Evolutionary conservation across 2,113 vertebrate species (phyloP).

Genomic region (western clawed frog (Xenopus tropicalis)): UCB_Xtro_10.0 CM004449.2:91247001-91247500

Average conservation of each 20-base stretch:
- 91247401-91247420: not conserved
- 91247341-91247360: no score
- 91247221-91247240: no score
- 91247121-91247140: not conserved
- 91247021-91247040: slow-evolving; percentile 21
- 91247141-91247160: no score
- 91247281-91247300: no score
- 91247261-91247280: no score
- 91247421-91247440: slow-evolving; percentile 5
- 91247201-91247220: not conserved
- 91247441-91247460: slow-evolving; percentile 19
- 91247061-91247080: slow-evolving; percentile 9
- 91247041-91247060: slow-evolving; percentile 45
- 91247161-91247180: no score
- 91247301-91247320: no score
- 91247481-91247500: slow-evolving; percentile 61
- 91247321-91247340: no score
- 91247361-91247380: no score
- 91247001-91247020: slow-evolving; percentile 22
- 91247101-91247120: not conserved
- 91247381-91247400: no score
- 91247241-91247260: no score
- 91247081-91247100: not conserved
- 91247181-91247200: not conserved
- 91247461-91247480: slow-evolving; percentile 70